Percentiles rank a stretch among this genome's conserved stretches.
Conservation (phyloP, 2,113 vertebrate genomes). For the Sceloporus tristichus region DNA sequence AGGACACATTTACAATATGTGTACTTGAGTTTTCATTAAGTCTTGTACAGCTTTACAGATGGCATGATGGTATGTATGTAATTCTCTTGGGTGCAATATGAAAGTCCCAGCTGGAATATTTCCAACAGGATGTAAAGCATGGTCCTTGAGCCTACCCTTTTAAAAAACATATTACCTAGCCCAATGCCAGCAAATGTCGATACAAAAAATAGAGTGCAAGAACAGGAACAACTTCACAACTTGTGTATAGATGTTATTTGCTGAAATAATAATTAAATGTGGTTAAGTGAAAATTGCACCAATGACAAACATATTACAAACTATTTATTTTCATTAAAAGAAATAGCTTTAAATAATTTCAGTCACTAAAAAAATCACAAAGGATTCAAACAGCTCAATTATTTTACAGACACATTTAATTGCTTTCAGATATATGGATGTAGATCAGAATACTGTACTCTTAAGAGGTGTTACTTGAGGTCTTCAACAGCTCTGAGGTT, state of each 20-base stretch:
- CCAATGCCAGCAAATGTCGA: constrained; percentile 76
- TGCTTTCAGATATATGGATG: constrained; percentile 28
- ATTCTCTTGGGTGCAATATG: constrained; percentile 67
- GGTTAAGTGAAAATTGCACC: constrained; percentile 10
- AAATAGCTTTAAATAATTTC: constrained; percentile 40
- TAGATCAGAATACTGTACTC: constrained; percentile 53
- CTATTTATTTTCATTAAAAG: constrained; percentile 69
- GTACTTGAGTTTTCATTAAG: constrained; percentile 65
- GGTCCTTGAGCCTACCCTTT: constrained; percentile 65
- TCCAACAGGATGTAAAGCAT: constrained; percentile 77
- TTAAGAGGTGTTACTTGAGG: constrained; percentile 67
- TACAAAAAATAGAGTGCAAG: constrained; percentile 62
- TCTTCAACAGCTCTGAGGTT: constrained; percentile 85
- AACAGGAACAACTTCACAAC: constrained; percentile 63
- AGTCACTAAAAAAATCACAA: constrained; percentile 54
- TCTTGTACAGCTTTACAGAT: constrained; percentile 67
- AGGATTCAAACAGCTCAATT: constrained; percentile 46
- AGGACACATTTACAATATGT: constrained; percentile 49
- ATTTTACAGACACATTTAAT: constrained; percentile 60
- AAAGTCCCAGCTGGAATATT: constrained; percentile 67
- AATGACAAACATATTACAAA: constrained; percentile 51
- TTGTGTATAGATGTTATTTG: constrained; percentile 40
- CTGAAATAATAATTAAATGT: constrained; percentile 22
- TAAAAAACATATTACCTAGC: constrained; percentile 75
- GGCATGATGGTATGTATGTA: constrained; percentile 62